Evolutionary conservation across 2,888 invertebrate species (phyloP).

Genomic region (Diarsia brunnea): DNA sequence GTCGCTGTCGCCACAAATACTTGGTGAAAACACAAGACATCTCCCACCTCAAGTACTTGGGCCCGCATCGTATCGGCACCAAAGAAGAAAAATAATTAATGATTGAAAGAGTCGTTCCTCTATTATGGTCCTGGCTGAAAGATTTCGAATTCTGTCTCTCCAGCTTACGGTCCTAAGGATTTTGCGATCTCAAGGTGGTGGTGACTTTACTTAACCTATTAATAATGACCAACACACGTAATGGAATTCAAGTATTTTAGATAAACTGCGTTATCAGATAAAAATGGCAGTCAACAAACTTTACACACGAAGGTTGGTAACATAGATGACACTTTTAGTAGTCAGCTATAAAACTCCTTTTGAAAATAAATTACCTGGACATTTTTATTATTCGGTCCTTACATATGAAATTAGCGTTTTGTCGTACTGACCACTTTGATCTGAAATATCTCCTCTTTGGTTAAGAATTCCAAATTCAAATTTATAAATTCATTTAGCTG

Average conservation of each 20-base stretch:
- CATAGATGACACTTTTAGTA: too few relatives aligned
- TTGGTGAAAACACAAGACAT: too few relatives aligned
- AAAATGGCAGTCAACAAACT: neutral
- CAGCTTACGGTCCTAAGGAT: neutral
- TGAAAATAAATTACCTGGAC: neutral
- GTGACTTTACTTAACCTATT: neutral
- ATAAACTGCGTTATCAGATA: too few relatives aligned
- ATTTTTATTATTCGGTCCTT: constrained; percentile 40
- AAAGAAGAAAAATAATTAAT: neutral
- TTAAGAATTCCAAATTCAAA: too few relatives aligned
- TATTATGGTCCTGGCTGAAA: neutral
- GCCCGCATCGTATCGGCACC: neutral
- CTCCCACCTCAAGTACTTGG: too few relatives aligned
- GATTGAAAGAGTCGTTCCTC: neutral
- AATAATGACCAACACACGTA: neutral
- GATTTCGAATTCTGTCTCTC: neutral
- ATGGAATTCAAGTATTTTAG: neutral
- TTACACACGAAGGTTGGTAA: neutral
- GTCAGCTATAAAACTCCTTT: neutral
- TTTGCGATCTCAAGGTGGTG: neutral
- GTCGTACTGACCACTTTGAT: too few relatives aligned
- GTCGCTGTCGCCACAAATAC: too few relatives aligned
- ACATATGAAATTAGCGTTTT: too few relatives aligned
- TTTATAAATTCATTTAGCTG: too few relatives aligned
- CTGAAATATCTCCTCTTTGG: too few relatives aligned